Percentiles rank a stretch among this genome's conserved stretches.
These are phyloP conservation scores for Burhinus oedicnemus DNA, from an alignment of 2,113 vertebrate genomes.

Conservation along the genomic window DNA sequence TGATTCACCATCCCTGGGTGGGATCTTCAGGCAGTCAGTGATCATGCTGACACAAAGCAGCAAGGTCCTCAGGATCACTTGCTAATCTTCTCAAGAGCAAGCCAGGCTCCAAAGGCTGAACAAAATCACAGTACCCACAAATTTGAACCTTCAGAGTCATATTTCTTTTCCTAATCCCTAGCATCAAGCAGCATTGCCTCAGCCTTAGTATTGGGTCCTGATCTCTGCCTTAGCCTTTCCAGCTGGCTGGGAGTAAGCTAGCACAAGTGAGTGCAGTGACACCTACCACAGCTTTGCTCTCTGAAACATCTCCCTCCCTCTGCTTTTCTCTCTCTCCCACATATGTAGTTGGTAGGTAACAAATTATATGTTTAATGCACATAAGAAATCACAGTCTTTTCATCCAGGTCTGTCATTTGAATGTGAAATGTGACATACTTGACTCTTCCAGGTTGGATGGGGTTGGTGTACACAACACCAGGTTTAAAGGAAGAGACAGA, in stretches of 20 bases:
- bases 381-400: neutral
- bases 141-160: neutral
- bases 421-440: neutral
- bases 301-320: neutral
- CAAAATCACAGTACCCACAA: neutral
- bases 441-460: rapidly evolving
- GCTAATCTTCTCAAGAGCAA: neutral
- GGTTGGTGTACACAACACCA: neutral
- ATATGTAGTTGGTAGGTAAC: neutral
- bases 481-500: neutral
- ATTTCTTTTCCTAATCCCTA: neutral
- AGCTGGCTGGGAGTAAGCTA: neutral
- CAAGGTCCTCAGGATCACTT: neutral
- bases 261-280: rapidly evolving
- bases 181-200: neutral
- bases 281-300: neutral
- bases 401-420: neutral
- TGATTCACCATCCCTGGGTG: neutral
- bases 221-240: neutral
- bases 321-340: neutral
- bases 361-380: neutral
- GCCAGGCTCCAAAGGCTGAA: neutral
- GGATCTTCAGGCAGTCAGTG: neutral
- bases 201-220: neutral
- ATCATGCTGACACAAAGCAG: neutral